These are phyloP conservation scores for Apotomis betuletana DNA, from an alignment of 2,888 invertebrate genomes.

Conservation along the genomic window DNA sequence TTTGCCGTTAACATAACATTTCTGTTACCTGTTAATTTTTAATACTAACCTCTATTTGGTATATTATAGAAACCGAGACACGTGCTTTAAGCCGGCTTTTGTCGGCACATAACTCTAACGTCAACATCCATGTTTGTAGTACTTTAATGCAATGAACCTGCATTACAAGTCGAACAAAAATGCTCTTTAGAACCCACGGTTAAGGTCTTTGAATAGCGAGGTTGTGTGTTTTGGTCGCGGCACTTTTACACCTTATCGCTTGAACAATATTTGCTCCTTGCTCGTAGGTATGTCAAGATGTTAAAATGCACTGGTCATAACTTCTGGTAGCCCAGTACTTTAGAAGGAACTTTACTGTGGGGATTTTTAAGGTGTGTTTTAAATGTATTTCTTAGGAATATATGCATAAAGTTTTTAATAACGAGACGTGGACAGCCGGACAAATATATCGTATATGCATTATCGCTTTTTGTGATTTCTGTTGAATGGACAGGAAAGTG, in stretches of 20 bases:
- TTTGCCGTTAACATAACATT: conserved; percentile 40
- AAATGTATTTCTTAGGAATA: background rate
- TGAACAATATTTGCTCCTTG: conserved; percentile 63
- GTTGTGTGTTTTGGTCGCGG: conserved; percentile 50
- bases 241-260: conserved; percentile 64
- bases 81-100: conserved; percentile 39
- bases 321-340: background rate
- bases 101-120: conserved; percentile 39
- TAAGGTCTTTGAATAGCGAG: conserved; percentile 7
- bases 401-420: background rate
- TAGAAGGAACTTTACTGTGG: background rate
- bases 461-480: conserved; percentile 42
- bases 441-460: conserved; percentile 41
- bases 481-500: conserved; percentile 39
- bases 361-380: background rate
- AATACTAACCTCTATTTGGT: conserved; percentile 22
- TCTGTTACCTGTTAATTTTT: conserved; percentile 19
- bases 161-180: conserved; percentile 1
- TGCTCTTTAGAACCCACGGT: background rate
- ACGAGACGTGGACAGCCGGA: conserved; percentile 17
- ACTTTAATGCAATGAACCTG: conserved; percentile 40
- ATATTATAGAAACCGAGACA: conserved; percentile 36
- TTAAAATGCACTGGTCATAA: conserved; percentile 4
- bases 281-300: conserved; percentile 41
- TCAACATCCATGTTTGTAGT: conserved; percentile 38